phyloP scores from a whole-genome alignment of 2,797 vertebrate species.

The Martes flavigula region DNA sequence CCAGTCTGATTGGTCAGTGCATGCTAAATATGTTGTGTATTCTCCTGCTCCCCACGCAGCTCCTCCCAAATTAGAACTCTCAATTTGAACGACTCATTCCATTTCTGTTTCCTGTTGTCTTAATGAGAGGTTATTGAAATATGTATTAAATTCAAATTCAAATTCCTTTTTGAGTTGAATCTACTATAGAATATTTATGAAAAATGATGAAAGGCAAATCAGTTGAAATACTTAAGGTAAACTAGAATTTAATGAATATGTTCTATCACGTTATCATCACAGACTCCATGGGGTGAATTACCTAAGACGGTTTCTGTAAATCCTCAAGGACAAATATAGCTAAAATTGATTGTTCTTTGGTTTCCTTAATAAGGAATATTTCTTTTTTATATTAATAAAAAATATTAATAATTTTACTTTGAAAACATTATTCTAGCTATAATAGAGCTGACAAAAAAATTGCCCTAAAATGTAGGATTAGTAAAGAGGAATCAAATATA shows the following conservation, averaged over 20 bases:
- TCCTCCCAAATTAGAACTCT: neutral
- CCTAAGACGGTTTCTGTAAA: neutral
- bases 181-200: neutral
- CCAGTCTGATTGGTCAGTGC: neutral
- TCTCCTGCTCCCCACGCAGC: fast-evolving
- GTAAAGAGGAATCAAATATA: neutral
- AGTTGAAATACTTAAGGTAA: slow-evolving; percentile 15
- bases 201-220: neutral
- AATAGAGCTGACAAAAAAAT: neutral
- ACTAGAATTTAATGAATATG: neutral
- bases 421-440: neutral
- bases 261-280: neutral
- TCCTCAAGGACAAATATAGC: neutral
- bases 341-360: neutral
- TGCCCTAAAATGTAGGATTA: neutral
- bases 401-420: neutral
- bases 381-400: neutral
- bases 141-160: neutral
- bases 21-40: neutral
- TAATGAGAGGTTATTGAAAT: neutral
- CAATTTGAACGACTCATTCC: neutral
- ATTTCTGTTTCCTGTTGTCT: neutral
- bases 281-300: neutral
- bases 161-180: neutral
- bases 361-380: neutral